These are phyloP conservation scores for Elmis aenea DNA, from an alignment of 2,888 invertebrate species.

Conservation along the genomic window DNA sequence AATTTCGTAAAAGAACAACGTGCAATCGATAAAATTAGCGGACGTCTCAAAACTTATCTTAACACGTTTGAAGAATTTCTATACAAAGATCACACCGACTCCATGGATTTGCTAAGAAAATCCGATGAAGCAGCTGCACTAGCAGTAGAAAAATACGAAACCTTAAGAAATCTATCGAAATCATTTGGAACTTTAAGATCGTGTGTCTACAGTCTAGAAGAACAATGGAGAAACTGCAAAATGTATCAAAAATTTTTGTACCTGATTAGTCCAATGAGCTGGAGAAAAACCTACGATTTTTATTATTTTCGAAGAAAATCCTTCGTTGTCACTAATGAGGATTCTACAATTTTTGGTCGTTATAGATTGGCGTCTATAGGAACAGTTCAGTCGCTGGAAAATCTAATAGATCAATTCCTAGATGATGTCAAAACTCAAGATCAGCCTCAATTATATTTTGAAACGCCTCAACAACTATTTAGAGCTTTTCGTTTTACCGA, in stretches of 20 bases:
- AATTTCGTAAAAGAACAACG: constrained; percentile 52
- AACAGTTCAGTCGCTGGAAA: constrained; percentile 34
- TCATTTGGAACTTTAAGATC: constrained; percentile 42
- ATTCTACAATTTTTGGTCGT: constrained; percentile 20
- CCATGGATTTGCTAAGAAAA: constrained; percentile 52
- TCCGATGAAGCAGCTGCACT: constrained; percentile 48
- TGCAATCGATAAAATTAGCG: constrained; percentile 48
- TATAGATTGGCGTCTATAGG: constrained; percentile 16
- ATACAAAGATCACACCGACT: constrained; percentile 55
- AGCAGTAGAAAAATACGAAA: constrained; percentile 46
- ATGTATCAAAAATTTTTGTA: constrained; percentile 66
- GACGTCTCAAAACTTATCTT: constrained; percentile 50
- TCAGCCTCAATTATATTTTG: constrained; percentile 55
- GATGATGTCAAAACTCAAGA: constrained; percentile 45
- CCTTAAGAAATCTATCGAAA: constrained; percentile 48
- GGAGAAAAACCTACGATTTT: constrained; percentile 52
- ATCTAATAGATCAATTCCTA: constrained; percentile 49
- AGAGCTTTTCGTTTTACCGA: constrained; percentile 57
- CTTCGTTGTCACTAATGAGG: constrained; percentile 1
- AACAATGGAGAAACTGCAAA: constrained; percentile 57
- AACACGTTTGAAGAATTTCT: constrained; percentile 58
- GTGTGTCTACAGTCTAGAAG: constrained; percentile 55
- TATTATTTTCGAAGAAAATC: constrained; percentile 22
- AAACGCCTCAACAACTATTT: constrained; percentile 52
- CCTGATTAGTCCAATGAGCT: constrained; percentile 58